A percentile compares a stretch with the other conserved stretches of the same genome.
Conservation (phyloP, 2,888 invertebrate species). For the Lasioglossum leucozonium region DNA sequence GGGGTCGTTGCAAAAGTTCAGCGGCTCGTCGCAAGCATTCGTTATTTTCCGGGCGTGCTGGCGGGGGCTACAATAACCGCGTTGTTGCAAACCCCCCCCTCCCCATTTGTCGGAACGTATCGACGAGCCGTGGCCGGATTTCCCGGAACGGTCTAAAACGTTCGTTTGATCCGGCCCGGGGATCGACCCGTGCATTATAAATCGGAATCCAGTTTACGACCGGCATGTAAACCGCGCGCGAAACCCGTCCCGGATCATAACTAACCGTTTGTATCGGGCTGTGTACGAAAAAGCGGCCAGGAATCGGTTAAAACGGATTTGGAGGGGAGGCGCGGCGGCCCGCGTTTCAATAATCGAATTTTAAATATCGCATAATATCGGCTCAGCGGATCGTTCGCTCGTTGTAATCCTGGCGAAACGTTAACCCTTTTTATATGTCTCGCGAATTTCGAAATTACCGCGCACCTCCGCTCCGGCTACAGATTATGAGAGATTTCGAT, state of each 20-base stretch:
- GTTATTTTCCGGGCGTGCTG: not conserved
- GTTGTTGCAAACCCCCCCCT: not conserved
- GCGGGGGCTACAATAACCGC: slow-evolving; percentile 9
- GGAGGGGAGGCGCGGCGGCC: not conserved
- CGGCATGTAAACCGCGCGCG: slow-evolving; percentile 50
- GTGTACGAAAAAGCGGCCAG: slow-evolving; percentile 38
- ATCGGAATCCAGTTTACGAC: slow-evolving; percentile 52
- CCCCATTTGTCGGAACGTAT: slow-evolving; percentile 27
- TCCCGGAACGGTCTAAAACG: slow-evolving; percentile 27
- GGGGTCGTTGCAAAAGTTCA: slow-evolving; percentile 20
- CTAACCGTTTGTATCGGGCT: slow-evolving; percentile 30
- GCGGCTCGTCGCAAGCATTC: not conserved
- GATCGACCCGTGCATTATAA: slow-evolving; percentile 33
- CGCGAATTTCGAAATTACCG: not conserved
- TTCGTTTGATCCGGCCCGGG: slow-evolving; percentile 41
- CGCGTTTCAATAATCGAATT: slow-evolving; percentile 59
- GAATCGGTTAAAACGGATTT: slow-evolving; percentile 51
- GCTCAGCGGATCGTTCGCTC: slow-evolving; percentile 19
- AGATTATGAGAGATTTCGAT: too few species aligned
- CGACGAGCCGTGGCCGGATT: slow-evolving; percentile 26
- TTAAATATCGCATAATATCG: slow-evolving; percentile 57
- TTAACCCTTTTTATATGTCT: slow-evolving; percentile 18
- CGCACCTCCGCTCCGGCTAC: not conserved
- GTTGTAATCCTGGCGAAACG: slow-evolving; percentile 40
- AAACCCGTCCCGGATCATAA: slow-evolving; percentile 52